A percentile compares a stretch with the other conserved stretches of the same genome.
Evolutionary conservation across 2,888 invertebrate species (phyloP).

Genomic region (Brachyopa scutellaris): DNA sequence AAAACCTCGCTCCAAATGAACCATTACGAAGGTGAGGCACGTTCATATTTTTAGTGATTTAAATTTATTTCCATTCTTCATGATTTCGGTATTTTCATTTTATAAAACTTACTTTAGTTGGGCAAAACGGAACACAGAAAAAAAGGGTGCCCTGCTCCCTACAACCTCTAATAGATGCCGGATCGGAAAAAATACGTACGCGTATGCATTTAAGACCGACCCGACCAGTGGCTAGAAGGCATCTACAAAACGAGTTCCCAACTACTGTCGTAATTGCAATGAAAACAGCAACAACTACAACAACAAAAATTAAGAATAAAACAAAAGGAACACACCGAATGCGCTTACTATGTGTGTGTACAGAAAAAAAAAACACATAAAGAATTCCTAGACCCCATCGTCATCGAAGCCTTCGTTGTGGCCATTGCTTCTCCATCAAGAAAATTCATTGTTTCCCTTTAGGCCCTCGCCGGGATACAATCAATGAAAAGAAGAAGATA

Average conservation of each 20-base stretch:
- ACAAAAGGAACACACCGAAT: conserved; percentile 46
- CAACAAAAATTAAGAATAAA: conserved; percentile 28
- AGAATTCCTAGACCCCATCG: conserved; percentile 34
- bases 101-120: conserved; percentile 41
- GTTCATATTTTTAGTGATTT: conserved; percentile 58
- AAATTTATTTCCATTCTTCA: conserved; percentile 32
- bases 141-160: background rate
- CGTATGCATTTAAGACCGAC: conserved; percentile 33
- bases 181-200: conserved; percentile 8
- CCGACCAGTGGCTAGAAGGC: conserved; percentile 51
- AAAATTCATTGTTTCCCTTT: conserved; percentile 68
- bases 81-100: conserved; percentile 36
- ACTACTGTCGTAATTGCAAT: conserved; percentile 44
- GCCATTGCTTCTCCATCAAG: conserved; percentile 38
- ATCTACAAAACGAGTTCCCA: conserved; percentile 45
- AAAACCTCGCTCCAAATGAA: conserved; percentile 14
- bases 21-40: conserved; percentile 49
- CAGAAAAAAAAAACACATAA: background rate
- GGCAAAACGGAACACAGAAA: background rate
- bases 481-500: conserved; percentile 57
- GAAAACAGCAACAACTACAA: background rate
- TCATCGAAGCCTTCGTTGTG: background rate
- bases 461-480: conserved; percentile 46
- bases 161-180: conserved; percentile 28
- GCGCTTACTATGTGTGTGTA: conserved; percentile 17